phyloP scores from a whole-genome alignment of 2,113 vertebrate species.

The Heterotis niloticus region DNA sequence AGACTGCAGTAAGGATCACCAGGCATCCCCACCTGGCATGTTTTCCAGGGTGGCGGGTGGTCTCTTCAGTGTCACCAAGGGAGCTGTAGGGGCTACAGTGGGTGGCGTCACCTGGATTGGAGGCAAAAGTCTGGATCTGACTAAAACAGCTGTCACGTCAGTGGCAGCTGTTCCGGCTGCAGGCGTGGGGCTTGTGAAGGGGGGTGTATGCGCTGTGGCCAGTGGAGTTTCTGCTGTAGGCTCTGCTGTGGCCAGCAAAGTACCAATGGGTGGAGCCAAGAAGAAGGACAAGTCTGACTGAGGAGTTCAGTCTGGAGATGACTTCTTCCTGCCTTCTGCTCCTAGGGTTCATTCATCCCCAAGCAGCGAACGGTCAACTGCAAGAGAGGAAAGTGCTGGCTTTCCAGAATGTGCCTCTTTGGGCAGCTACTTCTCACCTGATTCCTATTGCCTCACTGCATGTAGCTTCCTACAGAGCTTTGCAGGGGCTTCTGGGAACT shows the following conservation, averaged over 20 bases:
- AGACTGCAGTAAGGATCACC: slow-evolving; percentile 84
- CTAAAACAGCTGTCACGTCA: slow-evolving; percentile 83
- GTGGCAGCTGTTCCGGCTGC: slow-evolving; percentile 83
- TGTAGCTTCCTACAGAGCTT: neutral
- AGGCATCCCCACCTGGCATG: slow-evolving; percentile 81
- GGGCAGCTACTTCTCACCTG: neutral
- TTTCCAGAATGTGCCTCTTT: neutral
- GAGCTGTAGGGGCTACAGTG: slow-evolving; percentile 87
- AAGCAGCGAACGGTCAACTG: neutral
- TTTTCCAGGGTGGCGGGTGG: slow-evolving; percentile 86
- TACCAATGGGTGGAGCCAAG: slow-evolving; percentile 81
- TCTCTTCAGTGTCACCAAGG: slow-evolving; percentile 87
- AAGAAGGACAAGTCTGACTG: slow-evolving; percentile 97
- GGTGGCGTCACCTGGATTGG: slow-evolving; percentile 91
- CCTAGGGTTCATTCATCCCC: neutral
- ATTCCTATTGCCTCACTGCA: neutral
- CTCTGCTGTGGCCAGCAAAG: slow-evolving; percentile 87
- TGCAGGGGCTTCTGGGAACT: neutral
- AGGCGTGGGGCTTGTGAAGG: slow-evolving; percentile 89
- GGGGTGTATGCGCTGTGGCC: slow-evolving; percentile 81
- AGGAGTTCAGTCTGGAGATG: slow-evolving; percentile 29
- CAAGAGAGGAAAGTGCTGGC: neutral
- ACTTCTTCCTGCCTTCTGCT: neutral
- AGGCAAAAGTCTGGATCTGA: slow-evolving; percentile 87
- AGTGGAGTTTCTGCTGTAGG: slow-evolving; percentile 85